phyloP scores from a whole-genome alignment of 2,888 invertebrate species.

The Hirtodrosophila histrioides region DNA sequence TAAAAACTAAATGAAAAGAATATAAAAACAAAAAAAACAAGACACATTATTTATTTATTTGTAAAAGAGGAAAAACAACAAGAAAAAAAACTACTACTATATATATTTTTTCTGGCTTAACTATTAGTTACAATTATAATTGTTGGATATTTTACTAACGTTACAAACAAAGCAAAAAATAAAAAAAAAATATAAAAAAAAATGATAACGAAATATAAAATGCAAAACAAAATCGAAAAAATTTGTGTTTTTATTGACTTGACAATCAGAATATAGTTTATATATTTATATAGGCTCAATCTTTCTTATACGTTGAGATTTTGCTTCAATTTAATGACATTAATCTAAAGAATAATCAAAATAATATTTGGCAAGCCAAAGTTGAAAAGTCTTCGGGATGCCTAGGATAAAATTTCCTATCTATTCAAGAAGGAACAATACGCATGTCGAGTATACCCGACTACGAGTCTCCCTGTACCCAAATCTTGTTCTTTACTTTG shows the following conservation, averaged over 20 bases:
- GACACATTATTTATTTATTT: constrained; percentile 76
- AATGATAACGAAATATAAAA: constrained; percentile 57
- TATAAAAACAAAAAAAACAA: constrained; percentile 33
- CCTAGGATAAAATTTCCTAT: no score
- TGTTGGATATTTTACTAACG: constrained; percentile 81
- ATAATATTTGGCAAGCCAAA: no score
- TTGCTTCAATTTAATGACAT: no score
- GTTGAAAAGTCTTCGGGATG: no score
- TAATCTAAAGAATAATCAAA: no score
- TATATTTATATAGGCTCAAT: no score
- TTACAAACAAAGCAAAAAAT: constrained; percentile 63
- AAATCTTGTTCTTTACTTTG: no score
- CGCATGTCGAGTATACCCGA: no score
- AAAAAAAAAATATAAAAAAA: constrained; percentile 38
- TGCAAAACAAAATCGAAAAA: constrained; percentile 48
- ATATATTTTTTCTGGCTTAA: constrained; percentile 77
- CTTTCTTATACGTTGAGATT: no score
- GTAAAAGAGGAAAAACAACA: constrained; percentile 60
- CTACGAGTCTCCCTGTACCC: no score
- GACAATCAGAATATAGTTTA: no score
- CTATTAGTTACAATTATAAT: constrained; percentile 78
- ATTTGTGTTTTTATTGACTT: constrained; percentile 5
- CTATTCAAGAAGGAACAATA: no score
- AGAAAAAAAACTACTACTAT: constrained; percentile 51
- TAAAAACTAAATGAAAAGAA: constrained; percentile 24